Percentiles rank a stretch among this genome's conserved stretches.
These are phyloP conservation scores for Augochlorella aurata DNA, from an alignment of 2,888 invertebrate genomes.

Conservation along the genomic window DNA sequence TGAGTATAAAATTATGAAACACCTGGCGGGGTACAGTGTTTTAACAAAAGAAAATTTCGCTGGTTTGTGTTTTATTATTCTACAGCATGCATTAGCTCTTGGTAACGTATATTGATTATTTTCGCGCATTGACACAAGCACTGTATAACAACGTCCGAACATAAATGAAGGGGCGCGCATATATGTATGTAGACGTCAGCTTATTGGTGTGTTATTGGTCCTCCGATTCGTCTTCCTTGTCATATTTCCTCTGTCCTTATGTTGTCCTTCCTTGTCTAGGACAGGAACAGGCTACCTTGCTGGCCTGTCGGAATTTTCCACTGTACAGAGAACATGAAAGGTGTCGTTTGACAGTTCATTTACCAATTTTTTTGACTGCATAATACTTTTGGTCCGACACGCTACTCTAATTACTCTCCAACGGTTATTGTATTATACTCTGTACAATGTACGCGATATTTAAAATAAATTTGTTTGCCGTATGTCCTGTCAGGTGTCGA, in stretches of 20 bases:
- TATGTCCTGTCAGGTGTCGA: neutral
- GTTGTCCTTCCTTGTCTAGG: constrained; percentile 43
- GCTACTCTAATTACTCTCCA: neutral
- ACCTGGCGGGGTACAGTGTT: neutral
- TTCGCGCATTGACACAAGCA: constrained; percentile 56
- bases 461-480: neutral
- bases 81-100: neutral
- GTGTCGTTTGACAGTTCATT: constrained; percentile 33
- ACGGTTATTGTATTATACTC: neutral
- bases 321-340: constrained; percentile 29
- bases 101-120: constrained; percentile 61
- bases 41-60: neutral
- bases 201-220: constrained; percentile 55
- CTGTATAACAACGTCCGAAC: constrained; percentile 19
- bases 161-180: constrained; percentile 28
- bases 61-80: neutral
- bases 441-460: neutral
- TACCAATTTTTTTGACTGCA: constrained; percentile 10
- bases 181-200: constrained; percentile 32
- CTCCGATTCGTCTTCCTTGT: constrained; percentile 40
- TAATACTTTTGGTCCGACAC: neutral
- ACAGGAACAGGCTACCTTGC: constrained; percentile 46
- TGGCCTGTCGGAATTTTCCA: constrained; percentile 60
- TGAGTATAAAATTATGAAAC: constrained; percentile 69
- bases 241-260: constrained; percentile 29